phyloP scores from a whole-genome alignment of 2,888 invertebrate genomes.

The Sympetrum striolatum region DNA sequence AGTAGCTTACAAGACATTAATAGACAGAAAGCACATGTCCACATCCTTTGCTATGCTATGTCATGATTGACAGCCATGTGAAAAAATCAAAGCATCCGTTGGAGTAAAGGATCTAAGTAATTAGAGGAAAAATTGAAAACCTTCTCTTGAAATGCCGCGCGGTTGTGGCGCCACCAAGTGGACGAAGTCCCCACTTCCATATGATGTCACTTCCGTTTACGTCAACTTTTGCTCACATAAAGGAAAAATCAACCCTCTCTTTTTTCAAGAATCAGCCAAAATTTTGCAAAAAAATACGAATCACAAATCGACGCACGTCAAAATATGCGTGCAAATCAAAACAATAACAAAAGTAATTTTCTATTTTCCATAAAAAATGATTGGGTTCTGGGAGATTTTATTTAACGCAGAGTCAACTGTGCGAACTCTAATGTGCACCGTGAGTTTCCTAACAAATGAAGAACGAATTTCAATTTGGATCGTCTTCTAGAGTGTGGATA shows the following conservation, averaged over 20 bases:
- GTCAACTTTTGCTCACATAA: not conserved
- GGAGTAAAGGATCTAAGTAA: conserved; percentile 15
- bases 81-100: conserved; percentile 28
- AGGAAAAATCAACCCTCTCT: conserved; percentile 18
- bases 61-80: conserved; percentile 20
- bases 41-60: conserved; percentile 17
- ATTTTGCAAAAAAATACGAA: conserved; percentile 31
- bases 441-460: not conserved
- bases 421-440: conserved; percentile 18
- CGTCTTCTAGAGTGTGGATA: not conserved
- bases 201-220: conserved; percentile 40
- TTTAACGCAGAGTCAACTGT: not conserved
- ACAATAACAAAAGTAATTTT: conserved; percentile 31
- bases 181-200: conserved; percentile 27
- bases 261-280: not conserved
- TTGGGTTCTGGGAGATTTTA: not conserved
- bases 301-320: conserved; percentile 13
- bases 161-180: conserved; percentile 34
- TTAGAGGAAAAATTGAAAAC: not conserved
- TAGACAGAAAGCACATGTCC: conserved; percentile 28
- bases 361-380: not conserved
- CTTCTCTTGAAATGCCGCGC: conserved; percentile 12
- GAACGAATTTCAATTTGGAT: not conserved
- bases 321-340: conserved; percentile 36
- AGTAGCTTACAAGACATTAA: conserved; percentile 41